phyloP scores from a whole-genome alignment of 1,140 invertebrate species.

The Hestina assimilis region DNA sequence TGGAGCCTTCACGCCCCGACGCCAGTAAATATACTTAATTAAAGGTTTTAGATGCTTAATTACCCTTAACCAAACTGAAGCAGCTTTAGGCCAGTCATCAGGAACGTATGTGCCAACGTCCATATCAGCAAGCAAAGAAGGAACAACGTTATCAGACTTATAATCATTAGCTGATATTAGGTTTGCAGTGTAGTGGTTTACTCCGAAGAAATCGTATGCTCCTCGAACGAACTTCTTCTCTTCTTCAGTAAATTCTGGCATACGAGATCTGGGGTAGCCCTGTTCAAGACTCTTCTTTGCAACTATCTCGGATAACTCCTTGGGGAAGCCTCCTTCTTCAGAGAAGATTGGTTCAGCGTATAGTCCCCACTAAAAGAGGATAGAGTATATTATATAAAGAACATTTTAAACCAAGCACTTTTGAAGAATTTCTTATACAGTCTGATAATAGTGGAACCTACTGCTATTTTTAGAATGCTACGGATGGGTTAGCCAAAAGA shows the following conservation, averaged over 20 bases:
- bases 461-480: too few species aligned
- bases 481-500: too few species aligned
- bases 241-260: slow-evolving; percentile 76
- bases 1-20: too few species aligned
- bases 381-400: too few species aligned
- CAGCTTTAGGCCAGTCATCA: slow-evolving; percentile 33
- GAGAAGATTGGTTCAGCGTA: slow-evolving; percentile 80
- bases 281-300: slow-evolving; percentile 75
- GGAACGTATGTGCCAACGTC: slow-evolving; percentile 24
- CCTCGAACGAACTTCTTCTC: slow-evolving; percentile 79
- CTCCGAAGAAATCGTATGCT: slow-evolving; percentile 82
- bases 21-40: too few species aligned
- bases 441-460: too few species aligned
- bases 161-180: slow-evolving; percentile 35
- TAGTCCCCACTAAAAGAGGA: slow-evolving; percentile 78
- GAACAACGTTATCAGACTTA: slow-evolving; percentile 21
- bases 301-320: slow-evolving; percentile 77
- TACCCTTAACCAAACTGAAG: slow-evolving; percentile 40
- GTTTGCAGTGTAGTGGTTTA: slow-evolving; percentile 81
- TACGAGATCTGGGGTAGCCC: slow-evolving; percentile 67
- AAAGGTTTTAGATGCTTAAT: slow-evolving; percentile 3
- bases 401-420: too few species aligned
- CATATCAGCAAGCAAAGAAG: slow-evolving; percentile 38
- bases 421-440: too few species aligned
- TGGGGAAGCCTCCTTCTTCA: slow-evolving; percentile 80